Evolutionary conservation across 2,113 vertebrate genomes (phyloP).

Genomic region (Hemibagrus wyckioides): DNA sequence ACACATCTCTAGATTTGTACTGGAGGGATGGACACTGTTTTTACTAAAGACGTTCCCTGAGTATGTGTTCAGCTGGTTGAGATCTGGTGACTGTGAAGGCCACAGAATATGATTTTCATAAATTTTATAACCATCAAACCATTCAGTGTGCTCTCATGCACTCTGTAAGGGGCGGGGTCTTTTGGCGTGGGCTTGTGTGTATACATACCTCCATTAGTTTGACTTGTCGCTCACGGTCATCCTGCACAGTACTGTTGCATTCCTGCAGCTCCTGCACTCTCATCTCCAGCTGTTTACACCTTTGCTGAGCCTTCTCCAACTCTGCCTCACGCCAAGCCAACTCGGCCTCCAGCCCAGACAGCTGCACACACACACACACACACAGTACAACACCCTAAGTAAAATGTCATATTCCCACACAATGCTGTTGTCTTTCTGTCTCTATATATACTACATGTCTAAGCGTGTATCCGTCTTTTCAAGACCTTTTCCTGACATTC

Average conservation of each 20-base stretch:
- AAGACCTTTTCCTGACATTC: conserved; percentile 90
- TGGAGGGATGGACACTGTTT: background rate
- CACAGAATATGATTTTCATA: background rate
- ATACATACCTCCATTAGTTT: conserved; percentile 86
- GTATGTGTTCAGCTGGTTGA: background rate
- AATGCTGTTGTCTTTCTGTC: background rate
- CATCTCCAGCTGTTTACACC: conserved; percentile 82
- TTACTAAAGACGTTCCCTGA: background rate
- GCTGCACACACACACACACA: conserved; percentile 66
- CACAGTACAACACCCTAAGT: background rate
- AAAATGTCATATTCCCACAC: background rate
- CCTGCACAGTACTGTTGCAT: conserved; percentile 75
- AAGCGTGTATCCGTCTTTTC: conserved; percentile 6
- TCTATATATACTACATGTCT: background rate
- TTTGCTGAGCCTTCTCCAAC: conserved; percentile 81
- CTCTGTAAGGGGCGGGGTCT: background rate
- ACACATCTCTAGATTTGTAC: background rate
- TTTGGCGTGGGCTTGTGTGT: background rate
- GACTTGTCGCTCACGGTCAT: conserved; percentile 80
- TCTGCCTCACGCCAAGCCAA: conserved; percentile 78
- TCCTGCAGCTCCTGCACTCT: conserved; percentile 82
- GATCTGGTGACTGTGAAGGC: background rate
- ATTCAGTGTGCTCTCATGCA: background rate
- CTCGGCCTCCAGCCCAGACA: conserved; percentile 84
- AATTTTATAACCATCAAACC: background rate